Base-by-base conservation (phyloP, 2,888 invertebrate genomes). In the Julus scanicus region DNA sequence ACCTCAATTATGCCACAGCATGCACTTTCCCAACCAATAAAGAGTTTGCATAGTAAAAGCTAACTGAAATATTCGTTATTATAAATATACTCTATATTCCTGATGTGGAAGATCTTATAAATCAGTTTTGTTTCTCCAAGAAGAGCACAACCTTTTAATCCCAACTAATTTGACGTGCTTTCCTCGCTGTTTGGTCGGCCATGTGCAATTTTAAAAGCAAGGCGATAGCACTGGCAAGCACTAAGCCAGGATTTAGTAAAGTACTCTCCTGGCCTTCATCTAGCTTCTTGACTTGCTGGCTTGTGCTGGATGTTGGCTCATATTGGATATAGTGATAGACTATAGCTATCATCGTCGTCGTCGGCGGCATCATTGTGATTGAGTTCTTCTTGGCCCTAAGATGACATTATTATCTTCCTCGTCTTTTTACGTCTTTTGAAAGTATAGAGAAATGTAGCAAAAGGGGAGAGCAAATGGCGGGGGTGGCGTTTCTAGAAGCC, bases 341-440 rank as follows among this genome's bases (percentile, higher is more conserved):
- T 71, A 71, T 71, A 71, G 63, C 63, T 71, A 71, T 71, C 63
- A 71, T 71, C 63, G 20, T 71, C 63, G 63, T 20, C 63, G 63
- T n/a, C 20, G 63, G 5, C 63, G 63, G 63, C 63, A 71, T 71
- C 63, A 71, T 71, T 71, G 63, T 71, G 63, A 71, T 71, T 71
- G 63, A 71, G 63, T 71, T 71, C 63, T 71, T 71, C 63, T 71
- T 71, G 63, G 63, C 63, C 63, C 20, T 71, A 71, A 71, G 63
- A 71, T 71, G 63, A 71, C 63, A 71, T 71, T 71, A 71, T 71
- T 71, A 71, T 71, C 63, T 71, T 71, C 63, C 63, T 71, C 63
- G 20, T 71, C 63, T 71, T 71, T 71, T 71, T 71, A 71, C 63
- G 63, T 71, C 63, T 71, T 71, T 71, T 71, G 63, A 71, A 71